These are phyloP conservation scores for Pogonophryne albipinna DNA, from an alignment of 2,797 vertebrate genomes.

Conservation along the genomic window DNA sequence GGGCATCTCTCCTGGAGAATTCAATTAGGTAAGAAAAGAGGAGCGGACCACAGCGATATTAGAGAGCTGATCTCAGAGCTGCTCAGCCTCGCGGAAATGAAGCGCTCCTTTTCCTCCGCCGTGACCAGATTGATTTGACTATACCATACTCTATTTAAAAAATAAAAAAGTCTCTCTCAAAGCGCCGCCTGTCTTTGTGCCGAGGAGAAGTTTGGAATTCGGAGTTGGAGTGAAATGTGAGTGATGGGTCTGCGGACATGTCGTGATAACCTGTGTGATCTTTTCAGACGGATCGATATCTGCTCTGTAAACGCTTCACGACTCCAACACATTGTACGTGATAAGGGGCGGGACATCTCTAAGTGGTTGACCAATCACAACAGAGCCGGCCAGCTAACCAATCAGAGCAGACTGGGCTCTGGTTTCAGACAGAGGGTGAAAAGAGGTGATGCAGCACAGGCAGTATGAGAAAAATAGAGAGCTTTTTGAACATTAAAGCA, in stretches of 20 bases:
- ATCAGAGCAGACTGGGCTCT: too few relatives aligned
- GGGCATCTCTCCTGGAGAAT: slow-evolving; percentile 80
- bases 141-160: slow-evolving; percentile 54
- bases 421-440: too few relatives aligned
- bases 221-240: slow-evolving; percentile 48
- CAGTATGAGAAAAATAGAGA: too few relatives aligned
- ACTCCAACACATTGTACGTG: background rate
- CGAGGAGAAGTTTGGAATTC: slow-evolving; percentile 52
- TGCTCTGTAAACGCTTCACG: slow-evolving; percentile 54
- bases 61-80: slow-evolving; percentile 75
- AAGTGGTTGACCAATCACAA: too few relatives aligned
- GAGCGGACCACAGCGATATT: slow-evolving; percentile 79
- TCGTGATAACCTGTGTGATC: slow-evolving; percentile 63
- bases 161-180: slow-evolving; percentile 56
- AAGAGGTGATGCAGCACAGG: too few relatives aligned
- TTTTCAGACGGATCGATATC: slow-evolving; percentile 58
- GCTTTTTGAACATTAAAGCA: too few relatives aligned
- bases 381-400: too few relatives aligned
- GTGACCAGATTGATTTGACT: slow-evolving; percentile 80
- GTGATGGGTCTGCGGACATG: slow-evolving; percentile 28
- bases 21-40: slow-evolving; percentile 82
- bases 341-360: too few relatives aligned
- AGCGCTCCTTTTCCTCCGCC: slow-evolving; percentile 60
- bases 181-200: slow-evolving; percentile 51
- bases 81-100: slow-evolving; percentile 76